Base-by-base conservation (phyloP, 2,113 vertebrate species). In the Cyphomyrus plagiostoma region DNA sequence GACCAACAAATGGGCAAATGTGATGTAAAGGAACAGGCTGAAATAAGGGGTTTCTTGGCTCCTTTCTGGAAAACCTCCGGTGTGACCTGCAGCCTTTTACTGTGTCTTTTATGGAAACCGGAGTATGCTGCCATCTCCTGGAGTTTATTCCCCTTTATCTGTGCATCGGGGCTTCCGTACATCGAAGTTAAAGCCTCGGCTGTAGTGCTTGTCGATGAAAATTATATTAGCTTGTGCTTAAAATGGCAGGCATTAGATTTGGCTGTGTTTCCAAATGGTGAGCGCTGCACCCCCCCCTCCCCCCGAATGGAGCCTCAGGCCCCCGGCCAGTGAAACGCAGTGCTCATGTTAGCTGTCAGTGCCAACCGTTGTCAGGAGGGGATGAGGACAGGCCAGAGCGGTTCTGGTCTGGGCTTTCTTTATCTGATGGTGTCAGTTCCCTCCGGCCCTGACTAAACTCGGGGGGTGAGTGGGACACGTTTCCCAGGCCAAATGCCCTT, bases 291-390 rank as follows among this genome's bases (percentile, higher is more conserved):
- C 7, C 56, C 8, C 21, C 8, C 2, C 9, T 8, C 48, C 10
- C 23, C 19, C 56, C 21, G 5, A 8, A 11, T 66, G 62, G 9
- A 0, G 23, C 21, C 56, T 62, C 7, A 2, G 56, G 56, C 66
- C 66, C 66, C 66, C 30, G 10, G n/a, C n/a, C 66, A 35, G 30
- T 35, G 66, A 30, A 9, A 74, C 13, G n/a, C 66, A n/a, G n/a
- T 74, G 66, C 26, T 74, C n/a, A n/a, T 26, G 30, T 74, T 74
- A 35, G 87, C 91, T 87, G n/a, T 84, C 85, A 49, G 88, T 58
- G 89, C 80, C 89, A 50, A 82, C 70, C 88, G 89, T 80, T 90
- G 83, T 56, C 42, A 46, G 62, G 53, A 52, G 46, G 35, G 48
- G 52, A 39, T 49, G 62, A 62, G 66, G 45, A 49, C 58, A 49